These are phyloP conservation scores for Heliconius hewitsoni DNA, from an alignment of 1,140 invertebrate species.

Conservation along the genomic window DNA sequence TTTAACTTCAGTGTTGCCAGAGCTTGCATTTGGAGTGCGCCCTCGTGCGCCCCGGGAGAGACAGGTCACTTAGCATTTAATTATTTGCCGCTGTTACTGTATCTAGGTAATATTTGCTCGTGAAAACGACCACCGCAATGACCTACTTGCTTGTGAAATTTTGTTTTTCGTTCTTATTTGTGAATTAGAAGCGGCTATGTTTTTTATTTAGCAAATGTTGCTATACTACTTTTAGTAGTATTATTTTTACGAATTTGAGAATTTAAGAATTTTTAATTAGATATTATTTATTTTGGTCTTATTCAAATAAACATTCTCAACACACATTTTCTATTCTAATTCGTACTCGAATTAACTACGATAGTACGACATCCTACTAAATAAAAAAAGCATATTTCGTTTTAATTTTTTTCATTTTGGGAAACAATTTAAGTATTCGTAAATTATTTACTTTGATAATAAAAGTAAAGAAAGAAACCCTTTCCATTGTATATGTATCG, in stretches of 20 bases:
- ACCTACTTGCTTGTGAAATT: neutral
- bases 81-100: constrained; percentile 16
- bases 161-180: neutral
- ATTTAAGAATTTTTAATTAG: too few species aligned
- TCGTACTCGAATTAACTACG: too few species aligned
- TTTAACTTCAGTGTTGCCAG: constrained; percentile 37
- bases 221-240: neutral
- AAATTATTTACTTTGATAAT: neutral
- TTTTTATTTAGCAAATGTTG: neutral
- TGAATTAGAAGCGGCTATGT: neutral
- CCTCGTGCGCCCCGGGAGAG: constrained; percentile 20
- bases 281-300: too few species aligned
- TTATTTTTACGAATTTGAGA: too few species aligned
- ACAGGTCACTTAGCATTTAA: constrained; percentile 36
- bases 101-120: constrained; percentile 24
- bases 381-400: neutral
- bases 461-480: neutral
- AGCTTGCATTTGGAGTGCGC: constrained; percentile 41
- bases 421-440: neutral
- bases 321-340: too few species aligned
- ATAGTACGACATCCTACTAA: too few species aligned
- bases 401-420: neutral
- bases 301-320: too few species aligned
- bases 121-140: neutral
- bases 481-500: constrained; percentile 10